These are phyloP conservation scores for Pongo pygmaeus DNA, from an alignment of 2,113 vertebrate genomes.

Conservation along the genomic window DNA sequence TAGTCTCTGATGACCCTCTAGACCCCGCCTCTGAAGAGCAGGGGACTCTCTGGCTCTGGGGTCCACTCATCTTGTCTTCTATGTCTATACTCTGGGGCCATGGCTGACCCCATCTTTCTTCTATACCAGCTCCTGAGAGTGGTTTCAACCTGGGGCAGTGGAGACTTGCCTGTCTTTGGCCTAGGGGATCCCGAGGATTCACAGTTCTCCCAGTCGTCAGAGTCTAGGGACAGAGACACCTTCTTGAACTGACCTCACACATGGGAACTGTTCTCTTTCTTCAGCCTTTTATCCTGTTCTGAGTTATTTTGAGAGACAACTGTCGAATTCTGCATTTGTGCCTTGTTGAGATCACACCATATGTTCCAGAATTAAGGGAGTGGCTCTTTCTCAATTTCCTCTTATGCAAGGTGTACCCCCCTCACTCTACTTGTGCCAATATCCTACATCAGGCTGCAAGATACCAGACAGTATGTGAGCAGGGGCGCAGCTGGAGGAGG, in stretches of 20 bases:
- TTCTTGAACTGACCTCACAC: background rate
- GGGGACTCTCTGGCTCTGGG: background rate
- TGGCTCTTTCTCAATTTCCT: background rate
- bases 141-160: background rate
- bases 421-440: background rate
- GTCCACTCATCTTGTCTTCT: background rate
- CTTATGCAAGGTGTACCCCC: background rate
- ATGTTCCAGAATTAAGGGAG: background rate
- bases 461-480: background rate
- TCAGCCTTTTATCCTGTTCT: background rate
- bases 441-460: background rate
- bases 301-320: background rate
- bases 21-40: background rate
- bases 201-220: background rate
- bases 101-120: fast-evolving
- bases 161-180: background rate
- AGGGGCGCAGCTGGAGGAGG: too few species aligned
- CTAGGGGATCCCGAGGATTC: background rate
- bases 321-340: background rate
- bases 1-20: background rate
- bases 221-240: background rate
- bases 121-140: background rate
- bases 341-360: background rate
- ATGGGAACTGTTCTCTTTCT: background rate
- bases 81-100: background rate